Percentiles rank a stretch among this genome's conserved stretches.
phyloP scores from a whole-genome alignment of 1,140 invertebrate species.

The Agrilus planipennis region DNA sequence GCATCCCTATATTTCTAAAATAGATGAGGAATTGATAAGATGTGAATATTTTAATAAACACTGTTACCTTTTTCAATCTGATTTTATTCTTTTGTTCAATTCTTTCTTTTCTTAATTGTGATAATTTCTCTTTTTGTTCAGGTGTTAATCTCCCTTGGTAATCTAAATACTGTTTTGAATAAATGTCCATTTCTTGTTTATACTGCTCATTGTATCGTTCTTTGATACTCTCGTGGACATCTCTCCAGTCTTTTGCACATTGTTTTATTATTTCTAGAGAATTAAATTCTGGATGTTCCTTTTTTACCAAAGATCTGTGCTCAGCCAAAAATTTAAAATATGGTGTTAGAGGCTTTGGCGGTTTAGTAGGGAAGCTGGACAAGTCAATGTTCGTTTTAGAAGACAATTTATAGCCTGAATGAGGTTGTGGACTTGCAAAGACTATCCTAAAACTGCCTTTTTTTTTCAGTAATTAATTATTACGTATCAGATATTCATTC shows the following conservation, averaged over 20 bases:
- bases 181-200: constrained; percentile 28
- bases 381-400: constrained; percentile 7
- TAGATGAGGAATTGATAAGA: neutral
- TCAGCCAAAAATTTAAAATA: constrained; percentile 33
- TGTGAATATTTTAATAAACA: neutral
- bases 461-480: neutral
- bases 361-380: constrained; percentile 22
- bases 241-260: constrained; percentile 32
- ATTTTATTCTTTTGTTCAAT: neutral
- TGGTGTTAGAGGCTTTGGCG: constrained; percentile 35
- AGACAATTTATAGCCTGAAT: constrained; percentile 2
- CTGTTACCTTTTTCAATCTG: neutral
- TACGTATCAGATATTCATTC: neutral
- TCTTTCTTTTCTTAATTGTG: neutral
- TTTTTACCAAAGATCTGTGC: constrained; percentile 20
- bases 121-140: neutral
- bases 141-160: constrained; percentile 34
- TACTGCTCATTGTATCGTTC: constrained; percentile 29
- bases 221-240: constrained; percentile 27
- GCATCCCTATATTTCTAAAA: neutral
- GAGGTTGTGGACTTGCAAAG: neutral
- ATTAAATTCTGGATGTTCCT: constrained; percentile 27
- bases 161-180: constrained; percentile 30
- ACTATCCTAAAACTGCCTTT: neutral
- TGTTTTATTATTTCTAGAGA: constrained; percentile 25